Evolutionary conservation across 2,888 invertebrate species (phyloP).

Genomic region (Diabrotica balteata): DNA sequence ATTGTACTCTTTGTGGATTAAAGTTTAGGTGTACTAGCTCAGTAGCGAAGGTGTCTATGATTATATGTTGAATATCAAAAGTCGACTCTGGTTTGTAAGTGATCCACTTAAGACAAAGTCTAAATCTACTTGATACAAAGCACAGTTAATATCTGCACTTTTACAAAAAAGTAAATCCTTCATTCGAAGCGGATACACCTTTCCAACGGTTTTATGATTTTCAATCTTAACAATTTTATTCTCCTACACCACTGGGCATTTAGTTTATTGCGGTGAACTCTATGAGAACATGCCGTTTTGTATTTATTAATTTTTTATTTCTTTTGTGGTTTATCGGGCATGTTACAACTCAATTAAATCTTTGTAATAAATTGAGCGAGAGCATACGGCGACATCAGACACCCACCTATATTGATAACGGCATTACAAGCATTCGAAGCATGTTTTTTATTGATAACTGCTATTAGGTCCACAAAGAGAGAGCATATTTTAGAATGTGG

Average conservation of each 20-base stretch:
- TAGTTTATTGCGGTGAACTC: slow-evolving; percentile 41
- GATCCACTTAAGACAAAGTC: not conserved
- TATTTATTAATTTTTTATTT: slow-evolving; percentile 48
- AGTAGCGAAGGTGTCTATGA: too few relatives aligned
- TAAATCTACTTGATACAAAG: not conserved
- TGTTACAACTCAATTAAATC: slow-evolving; percentile 43
- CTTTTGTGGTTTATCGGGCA: slow-evolving; percentile 35
- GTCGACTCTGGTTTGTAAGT: too few relatives aligned
- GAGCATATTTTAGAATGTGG: not conserved
- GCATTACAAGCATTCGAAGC: not conserved
- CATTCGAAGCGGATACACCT: not conserved
- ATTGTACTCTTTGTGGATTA: too few relatives aligned
- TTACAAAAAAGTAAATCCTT: not conserved
- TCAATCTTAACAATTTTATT: not conserved
- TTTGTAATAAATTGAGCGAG: slow-evolving; percentile 10
- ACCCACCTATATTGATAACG: slow-evolving; percentile 1
- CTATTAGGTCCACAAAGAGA: not conserved
- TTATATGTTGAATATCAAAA: too few relatives aligned
- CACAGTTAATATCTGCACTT: not conserved
- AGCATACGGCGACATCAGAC: not conserved
- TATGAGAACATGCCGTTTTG: slow-evolving; percentile 23
- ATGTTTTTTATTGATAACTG: not conserved
- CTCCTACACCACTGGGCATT: slow-evolving; percentile 37
- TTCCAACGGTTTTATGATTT: too few relatives aligned
- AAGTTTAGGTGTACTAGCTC: too few relatives aligned